phyloP scores from a whole-genome alignment of 2,888 invertebrate species.

The Stenodema calcarata region DNA sequence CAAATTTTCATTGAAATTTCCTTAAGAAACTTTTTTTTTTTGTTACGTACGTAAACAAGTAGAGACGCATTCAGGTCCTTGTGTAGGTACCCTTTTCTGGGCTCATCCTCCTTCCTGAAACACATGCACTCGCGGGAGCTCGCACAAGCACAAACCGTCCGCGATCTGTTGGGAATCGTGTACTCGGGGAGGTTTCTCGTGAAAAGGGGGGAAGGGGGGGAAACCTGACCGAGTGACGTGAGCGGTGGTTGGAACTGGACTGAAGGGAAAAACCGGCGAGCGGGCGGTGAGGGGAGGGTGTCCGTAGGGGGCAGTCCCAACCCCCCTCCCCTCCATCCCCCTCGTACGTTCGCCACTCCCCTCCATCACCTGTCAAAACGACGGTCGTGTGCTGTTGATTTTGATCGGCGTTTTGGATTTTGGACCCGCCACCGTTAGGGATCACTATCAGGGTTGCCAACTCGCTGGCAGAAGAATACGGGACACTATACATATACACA shows the following conservation, averaged over 20 bases:
- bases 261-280: neutral
- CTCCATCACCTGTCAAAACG: neutral
- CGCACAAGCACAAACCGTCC: conserved; percentile 37
- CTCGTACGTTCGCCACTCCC: neutral
- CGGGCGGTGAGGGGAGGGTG: neutral
- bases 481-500: too few species aligned
- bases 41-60: conserved; percentile 40
- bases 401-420: too few species aligned
- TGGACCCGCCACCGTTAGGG: too few species aligned
- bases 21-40: neutral
- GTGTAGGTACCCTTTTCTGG: conserved; percentile 47
- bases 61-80: conserved; percentile 50
- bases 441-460: too few species aligned
- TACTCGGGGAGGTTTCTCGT: too few species aligned
- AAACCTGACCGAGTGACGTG: neutral
- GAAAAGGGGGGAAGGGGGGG: neutral
- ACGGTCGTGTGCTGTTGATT: too few species aligned
- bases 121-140: conserved; percentile 50
- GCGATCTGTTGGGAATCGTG: neutral
- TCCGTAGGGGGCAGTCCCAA: neutral
- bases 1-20: neutral
- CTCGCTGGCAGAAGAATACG: too few species aligned
- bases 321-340: neutral
- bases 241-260: conserved; percentile 37
- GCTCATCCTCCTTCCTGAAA: conserved; percentile 49